These are phyloP conservation scores for Phoeniculus purpureus DNA, from an alignment of 2,797 vertebrate genomes.

Conservation along the genomic window DNA sequence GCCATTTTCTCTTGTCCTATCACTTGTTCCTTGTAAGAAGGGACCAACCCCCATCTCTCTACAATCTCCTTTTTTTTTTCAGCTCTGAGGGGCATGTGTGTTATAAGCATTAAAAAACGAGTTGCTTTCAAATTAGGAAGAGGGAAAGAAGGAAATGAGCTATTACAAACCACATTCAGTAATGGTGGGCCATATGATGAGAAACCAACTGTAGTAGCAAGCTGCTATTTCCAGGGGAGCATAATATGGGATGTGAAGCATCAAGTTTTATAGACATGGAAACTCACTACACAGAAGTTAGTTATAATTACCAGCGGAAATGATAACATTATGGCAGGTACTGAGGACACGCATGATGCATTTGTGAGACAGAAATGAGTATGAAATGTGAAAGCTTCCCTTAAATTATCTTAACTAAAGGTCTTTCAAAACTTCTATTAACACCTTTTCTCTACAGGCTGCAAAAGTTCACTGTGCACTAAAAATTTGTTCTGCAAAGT, in stretches of 20 bases:
- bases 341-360: not conserved
- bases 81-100: not conserved
- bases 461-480: not conserved
- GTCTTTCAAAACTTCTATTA: conserved; percentile 33
- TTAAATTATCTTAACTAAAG: conserved; percentile 35
- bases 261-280: not conserved
- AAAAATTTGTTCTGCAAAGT: not conserved
- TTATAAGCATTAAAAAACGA: not conserved
- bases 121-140: conserved; percentile 31
- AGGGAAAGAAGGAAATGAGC: not conserved
- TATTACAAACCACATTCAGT: not conserved
- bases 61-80: too few species aligned
- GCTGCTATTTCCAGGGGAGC: not conserved
- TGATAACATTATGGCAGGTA: not conserved
- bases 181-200: not conserved
- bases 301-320: conserved; percentile 4
- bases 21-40: too few species aligned
- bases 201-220: not conserved
- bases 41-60: too few species aligned
- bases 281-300: not conserved
- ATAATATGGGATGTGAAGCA: not conserved
- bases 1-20: too few species aligned
- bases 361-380: conserved; percentile 1
- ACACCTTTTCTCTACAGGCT: not conserved
- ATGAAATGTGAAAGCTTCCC: conserved; percentile 40